Base-by-base conservation (phyloP, 2,797 vertebrate species). In the Pelodytes ibericus region DNA sequence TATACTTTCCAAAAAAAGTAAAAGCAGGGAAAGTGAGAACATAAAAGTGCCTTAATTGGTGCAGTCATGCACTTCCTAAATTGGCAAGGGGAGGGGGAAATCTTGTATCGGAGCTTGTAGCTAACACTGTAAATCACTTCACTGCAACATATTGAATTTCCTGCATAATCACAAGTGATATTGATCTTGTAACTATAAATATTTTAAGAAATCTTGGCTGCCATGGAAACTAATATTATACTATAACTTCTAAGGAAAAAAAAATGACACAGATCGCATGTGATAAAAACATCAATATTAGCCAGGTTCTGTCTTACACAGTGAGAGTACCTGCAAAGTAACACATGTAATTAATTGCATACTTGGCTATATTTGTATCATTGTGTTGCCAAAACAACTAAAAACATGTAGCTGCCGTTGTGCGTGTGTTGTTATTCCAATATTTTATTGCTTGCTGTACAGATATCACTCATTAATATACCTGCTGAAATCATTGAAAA, bases 101-200 rank as follows among this genome's bases (percentile, higher is more conserved):
- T 25, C 24, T 33, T 33, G 2, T 16, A 10, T 47, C 56, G 65
- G 47, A 27, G 31, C 44, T 29, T 62, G 26, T 41, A 68, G 44
- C 31, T 63, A 60, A 56, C 36, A 47, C 27, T 57, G 31, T 57
- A 71, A 76, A 76, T 76, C 66, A 39, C 47, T 39, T 69, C 47
- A 30, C 49, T 9, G 31, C 56, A 26, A 25, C 60, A 70, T 71
- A 71, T 71, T 71, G 74, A 70, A 64, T 60, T 57, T 44, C 49
- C 41, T 71, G 59, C 44, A 56, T 71, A 64, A 67, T 57, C 69
- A 61, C 59, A n/a, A 70, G 67, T 63, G 71, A 41, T 71, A 76
- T 76, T 76, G 74, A 76, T 76, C 74, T 41, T 30, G 47, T 29
- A 29, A 58, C 74, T 76, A 76, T 76, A 76, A 76, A 76, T 76